A percentile compares a stretch with the other conserved stretches of the same genome.
Conservation (phyloP, 2,888 invertebrate species). For the Stegophylla sp. region DNA sequence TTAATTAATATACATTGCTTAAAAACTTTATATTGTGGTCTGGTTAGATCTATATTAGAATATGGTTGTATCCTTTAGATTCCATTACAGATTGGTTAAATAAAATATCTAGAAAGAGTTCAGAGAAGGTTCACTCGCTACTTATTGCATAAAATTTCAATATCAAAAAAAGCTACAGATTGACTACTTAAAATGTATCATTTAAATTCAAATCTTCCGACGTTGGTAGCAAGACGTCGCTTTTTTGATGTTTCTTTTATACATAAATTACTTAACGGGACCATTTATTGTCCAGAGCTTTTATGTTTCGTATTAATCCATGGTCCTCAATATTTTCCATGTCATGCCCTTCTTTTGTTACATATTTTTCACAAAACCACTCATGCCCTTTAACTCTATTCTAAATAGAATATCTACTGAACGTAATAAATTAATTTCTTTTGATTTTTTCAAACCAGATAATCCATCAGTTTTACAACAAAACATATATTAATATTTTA, state of each 20-base stretch:
- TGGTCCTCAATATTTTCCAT: too few species aligned
- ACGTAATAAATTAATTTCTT: background rate
- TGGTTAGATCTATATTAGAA: constrained; percentile 9
- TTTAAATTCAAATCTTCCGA: background rate
- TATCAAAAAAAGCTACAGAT: background rate
- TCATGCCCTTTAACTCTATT: too few species aligned
- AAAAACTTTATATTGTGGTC: background rate
- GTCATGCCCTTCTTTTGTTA: too few species aligned
- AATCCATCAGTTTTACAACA: background rate
- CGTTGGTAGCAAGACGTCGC: background rate
- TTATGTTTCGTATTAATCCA: too few species aligned
- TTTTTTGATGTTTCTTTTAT: background rate
- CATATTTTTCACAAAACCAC: too few species aligned
- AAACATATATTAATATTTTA: too few species aligned
- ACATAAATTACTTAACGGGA: background rate
- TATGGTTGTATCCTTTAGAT: constrained; percentile 6
- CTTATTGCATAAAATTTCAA: background rate
- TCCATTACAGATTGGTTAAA: too few species aligned
- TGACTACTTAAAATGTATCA: background rate
- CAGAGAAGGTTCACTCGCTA: background rate
- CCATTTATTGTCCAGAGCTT: background rate
- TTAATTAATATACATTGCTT: background rate
- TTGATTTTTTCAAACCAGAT: background rate
- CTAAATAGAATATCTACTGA: background rate
- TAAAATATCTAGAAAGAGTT: background rate